Evolutionary conservation across 2,888 invertebrate genomes (phyloP).

Genomic region (Actias luna): DNA sequence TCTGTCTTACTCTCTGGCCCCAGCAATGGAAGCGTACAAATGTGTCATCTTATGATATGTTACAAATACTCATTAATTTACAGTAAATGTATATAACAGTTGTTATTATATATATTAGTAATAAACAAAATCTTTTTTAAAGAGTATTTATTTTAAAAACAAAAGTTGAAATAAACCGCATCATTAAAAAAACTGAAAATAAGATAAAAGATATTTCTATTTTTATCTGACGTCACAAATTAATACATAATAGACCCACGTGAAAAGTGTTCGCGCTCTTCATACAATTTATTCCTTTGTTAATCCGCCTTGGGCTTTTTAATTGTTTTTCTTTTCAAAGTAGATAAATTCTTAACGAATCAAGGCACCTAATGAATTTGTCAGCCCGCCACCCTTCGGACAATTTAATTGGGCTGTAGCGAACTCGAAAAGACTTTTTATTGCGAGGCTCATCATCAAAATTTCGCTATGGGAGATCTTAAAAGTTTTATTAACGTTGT

Average conservation of each 20-base stretch:
- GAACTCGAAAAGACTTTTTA: constrained; percentile 51
- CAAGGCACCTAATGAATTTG: constrained; percentile 50
- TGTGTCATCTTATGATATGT: no score
- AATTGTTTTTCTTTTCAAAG: constrained; percentile 19
- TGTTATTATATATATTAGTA: no score
- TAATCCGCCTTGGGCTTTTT: constrained; percentile 7
- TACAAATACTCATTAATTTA: no score
- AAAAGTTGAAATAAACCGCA: no score
- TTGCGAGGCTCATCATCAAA: constrained; percentile 60
- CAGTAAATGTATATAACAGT: no score
- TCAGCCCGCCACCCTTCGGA: constrained; percentile 38
- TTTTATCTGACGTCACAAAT: neutral
- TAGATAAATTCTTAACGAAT: constrained; percentile 40
- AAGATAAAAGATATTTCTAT: no score
- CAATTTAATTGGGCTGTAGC: constrained; percentile 56
- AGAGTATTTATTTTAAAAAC: no score
- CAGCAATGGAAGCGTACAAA: no score
- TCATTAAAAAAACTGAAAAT: no score
- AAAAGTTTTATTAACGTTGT: constrained; percentile 46
- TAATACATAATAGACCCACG: neutral
- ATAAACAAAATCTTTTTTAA: no score
- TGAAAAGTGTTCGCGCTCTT: neutral
- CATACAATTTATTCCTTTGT: constrained; percentile 6
- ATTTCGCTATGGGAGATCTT: constrained; percentile 41
- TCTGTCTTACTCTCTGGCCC: no score